phyloP scores from a whole-genome alignment of 2,888 invertebrate genomes.

The Rhogogaster chlorosoma region DNA sequence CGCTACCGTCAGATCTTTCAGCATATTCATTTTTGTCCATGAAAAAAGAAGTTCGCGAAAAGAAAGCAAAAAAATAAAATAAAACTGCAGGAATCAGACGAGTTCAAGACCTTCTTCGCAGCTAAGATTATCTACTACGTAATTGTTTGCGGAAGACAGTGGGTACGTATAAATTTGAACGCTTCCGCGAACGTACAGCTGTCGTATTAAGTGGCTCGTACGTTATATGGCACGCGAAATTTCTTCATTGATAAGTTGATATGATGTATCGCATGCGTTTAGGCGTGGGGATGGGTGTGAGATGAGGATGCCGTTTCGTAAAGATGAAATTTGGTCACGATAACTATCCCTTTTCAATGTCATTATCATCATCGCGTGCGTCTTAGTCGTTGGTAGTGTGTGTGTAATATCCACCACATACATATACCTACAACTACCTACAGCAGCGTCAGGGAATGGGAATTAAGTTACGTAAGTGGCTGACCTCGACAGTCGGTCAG shows the following conservation, averaged over 20 bases:
- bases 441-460: slow-evolving; percentile 8
- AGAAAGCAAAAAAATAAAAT: no score
- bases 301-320: not conserved
- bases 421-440: not conserved
- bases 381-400: not conserved
- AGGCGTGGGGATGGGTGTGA: no score
- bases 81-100: not conserved
- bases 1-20: not conserved
- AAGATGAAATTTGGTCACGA: not conserved
- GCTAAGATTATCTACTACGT: not conserved
- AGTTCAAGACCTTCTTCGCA: slow-evolving; percentile 8
- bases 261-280: not conserved
- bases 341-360: not conserved
- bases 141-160: slow-evolving; percentile 33
- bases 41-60: not conserved
- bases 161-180: not conserved
- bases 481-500: slow-evolving; percentile 41
- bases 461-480: slow-evolving; percentile 36
- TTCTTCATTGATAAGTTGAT: not conserved
- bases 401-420: not conserved
- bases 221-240: not conserved
- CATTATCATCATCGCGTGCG: not conserved
- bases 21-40: not conserved
- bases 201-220: not conserved
- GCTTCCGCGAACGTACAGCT: not conserved